Evolutionary conservation across 2,888 invertebrate genomes (phyloP).

Genomic region (Encarsia formosa): DNA sequence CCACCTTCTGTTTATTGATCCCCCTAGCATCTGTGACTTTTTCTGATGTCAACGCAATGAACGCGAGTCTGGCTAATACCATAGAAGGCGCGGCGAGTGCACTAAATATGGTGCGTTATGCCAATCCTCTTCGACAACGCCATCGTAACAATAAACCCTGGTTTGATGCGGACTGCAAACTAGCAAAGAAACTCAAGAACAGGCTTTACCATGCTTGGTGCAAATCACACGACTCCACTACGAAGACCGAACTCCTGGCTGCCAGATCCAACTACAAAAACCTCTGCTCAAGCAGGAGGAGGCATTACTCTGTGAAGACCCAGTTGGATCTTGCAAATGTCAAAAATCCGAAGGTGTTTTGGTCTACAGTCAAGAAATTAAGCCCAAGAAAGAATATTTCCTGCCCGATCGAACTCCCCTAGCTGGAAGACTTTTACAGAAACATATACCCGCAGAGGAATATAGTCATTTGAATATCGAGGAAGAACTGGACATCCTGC

Average conservation of each 20-base stretch:
- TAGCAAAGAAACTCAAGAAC: neutral
- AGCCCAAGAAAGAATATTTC: neutral
- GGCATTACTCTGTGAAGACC: no score
- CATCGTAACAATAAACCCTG: neutral
- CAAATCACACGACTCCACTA: neutral
- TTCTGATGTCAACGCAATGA: no score
- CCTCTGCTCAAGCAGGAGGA: no score
- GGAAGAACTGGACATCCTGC: neutral
- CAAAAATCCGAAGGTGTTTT: neutral
- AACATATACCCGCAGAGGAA: neutral
- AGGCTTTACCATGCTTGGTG: neutral
- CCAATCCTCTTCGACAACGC: no score
- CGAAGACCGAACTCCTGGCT: neutral
- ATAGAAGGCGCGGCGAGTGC: no score
- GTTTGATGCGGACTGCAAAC: neutral
- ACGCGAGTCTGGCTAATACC: no score
- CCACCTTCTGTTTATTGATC: neutral
- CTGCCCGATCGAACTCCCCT: neutral
- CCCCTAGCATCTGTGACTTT: neutral
- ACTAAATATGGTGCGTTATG: no score
- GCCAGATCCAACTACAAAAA: no score
- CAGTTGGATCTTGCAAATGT: no score
- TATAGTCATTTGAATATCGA: neutral
- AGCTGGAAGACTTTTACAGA: neutral
- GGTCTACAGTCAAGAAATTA: neutral